These are phyloP conservation scores for Pseudopodoces humilis DNA, from an alignment of 2,113 vertebrate genomes.

Conservation along the genomic window DNA sequence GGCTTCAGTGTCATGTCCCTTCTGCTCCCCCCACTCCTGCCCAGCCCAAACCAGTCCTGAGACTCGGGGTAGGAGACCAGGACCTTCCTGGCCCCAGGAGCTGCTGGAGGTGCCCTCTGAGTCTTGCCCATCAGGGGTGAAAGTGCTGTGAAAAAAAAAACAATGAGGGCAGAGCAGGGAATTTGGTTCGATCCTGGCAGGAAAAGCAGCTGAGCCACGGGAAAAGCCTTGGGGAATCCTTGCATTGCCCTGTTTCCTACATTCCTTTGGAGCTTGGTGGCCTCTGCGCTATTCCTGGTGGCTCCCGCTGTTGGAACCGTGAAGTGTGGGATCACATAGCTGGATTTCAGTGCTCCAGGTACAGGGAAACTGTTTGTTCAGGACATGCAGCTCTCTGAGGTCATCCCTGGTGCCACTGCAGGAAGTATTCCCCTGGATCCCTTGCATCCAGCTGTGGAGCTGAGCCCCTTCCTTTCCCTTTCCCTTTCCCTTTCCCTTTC, in stretches of 20 bases:
- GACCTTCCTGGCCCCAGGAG: background rate
- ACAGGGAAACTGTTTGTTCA: background rate
- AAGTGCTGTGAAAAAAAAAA: background rate
- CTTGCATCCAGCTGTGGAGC: background rate
- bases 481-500: background rate
- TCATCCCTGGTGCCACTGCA: background rate
- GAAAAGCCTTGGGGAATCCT: background rate
- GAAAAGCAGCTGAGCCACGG: background rate
- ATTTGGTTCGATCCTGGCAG: background rate
- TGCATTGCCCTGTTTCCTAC: background rate
- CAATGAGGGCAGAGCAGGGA: background rate
- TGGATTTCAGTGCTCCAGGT: background rate
- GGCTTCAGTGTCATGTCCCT: slow-evolving; percentile 12
- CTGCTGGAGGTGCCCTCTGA: background rate
- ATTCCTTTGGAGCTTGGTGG: background rate
- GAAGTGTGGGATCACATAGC: background rate
- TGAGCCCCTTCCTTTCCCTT: background rate
- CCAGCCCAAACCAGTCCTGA: background rate
- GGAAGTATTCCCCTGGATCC: background rate
- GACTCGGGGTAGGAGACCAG: background rate
- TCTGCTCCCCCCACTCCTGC: background rate
- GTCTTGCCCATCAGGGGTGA: background rate
- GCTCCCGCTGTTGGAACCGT: background rate
- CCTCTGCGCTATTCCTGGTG: background rate
- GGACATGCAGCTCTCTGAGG: background rate